Evolutionary conservation across 2,113 vertebrate species (phyloP).

Genomic region (Arizona elegans): DNA sequence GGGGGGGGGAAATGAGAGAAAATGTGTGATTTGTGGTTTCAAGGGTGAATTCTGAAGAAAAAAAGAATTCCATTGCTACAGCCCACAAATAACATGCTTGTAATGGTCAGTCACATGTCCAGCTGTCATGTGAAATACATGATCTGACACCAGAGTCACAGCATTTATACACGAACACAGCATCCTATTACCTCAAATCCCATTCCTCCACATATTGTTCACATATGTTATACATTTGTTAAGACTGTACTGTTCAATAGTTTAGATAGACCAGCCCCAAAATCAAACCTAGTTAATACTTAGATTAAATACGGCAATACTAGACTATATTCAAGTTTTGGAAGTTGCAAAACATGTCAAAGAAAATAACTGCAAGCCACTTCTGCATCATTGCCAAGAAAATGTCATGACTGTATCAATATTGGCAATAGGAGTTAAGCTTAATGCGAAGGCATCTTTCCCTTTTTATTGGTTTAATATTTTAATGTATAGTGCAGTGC

Average conservation of each 20-base stretch:
- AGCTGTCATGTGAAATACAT: neutral
- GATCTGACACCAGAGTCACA: neutral
- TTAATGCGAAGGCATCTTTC: neutral
- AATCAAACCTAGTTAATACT: neutral
- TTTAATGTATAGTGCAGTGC: neutral
- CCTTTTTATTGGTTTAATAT: neutral
- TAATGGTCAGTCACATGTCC: neutral
- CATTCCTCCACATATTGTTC: neutral
- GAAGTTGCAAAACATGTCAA: neutral
- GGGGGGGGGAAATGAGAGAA: neutral
- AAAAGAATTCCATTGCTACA: neutral
- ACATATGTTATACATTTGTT: neutral
- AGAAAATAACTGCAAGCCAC: neutral
- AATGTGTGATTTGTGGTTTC: neutral
- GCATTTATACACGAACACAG: too few species aligned
- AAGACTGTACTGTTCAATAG: neutral
- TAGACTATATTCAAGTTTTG: neutral
- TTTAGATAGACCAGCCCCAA: neutral
- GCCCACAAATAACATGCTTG: neutral
- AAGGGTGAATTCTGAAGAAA: neutral
- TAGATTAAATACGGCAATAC: neutral
- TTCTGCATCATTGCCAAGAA: neutral
- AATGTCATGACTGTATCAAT: neutral
- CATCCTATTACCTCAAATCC: neutral
- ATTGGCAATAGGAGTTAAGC: neutral